phyloP scores from a whole-genome alignment of 1,140 invertebrate species.

The Lordiphosa collinella region DNA sequence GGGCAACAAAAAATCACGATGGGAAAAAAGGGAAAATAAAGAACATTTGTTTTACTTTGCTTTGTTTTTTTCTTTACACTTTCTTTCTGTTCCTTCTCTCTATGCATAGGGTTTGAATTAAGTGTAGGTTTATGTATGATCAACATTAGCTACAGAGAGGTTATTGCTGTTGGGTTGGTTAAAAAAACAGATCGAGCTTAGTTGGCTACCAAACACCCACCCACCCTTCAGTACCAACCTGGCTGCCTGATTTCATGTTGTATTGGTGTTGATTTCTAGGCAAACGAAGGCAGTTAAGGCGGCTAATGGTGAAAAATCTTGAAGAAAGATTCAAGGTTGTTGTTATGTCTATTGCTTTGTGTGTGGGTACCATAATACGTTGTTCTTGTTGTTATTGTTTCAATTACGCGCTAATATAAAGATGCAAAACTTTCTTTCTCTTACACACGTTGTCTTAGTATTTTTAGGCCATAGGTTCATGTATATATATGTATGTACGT shows the following conservation, averaged over 20 bases:
- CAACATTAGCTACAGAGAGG: slow-evolving; percentile 55
- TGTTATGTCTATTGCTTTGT: slow-evolving; percentile 9
- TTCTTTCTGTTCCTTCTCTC: slow-evolving; percentile 23
- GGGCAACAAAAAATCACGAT: slow-evolving; percentile 50
- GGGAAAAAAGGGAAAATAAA: slow-evolving; percentile 41
- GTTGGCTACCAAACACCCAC: no score
- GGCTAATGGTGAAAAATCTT: no score
- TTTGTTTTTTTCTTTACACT: slow-evolving; percentile 22
- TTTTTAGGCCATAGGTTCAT: slow-evolving; percentile 53
- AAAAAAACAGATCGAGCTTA: neutral
- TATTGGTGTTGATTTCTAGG: no score
- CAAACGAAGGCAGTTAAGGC: slow-evolving; percentile 10
- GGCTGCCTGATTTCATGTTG: no score
- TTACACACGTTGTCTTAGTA: slow-evolving; percentile 64
- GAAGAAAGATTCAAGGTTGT: slow-evolving; percentile 4
- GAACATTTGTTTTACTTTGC: slow-evolving; percentile 29
- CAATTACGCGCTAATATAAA: slow-evolving; percentile 73
- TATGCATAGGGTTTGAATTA: neutral
- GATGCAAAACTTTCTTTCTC: slow-evolving; percentile 73
- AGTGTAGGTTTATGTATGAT: neutral
- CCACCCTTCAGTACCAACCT: no score
- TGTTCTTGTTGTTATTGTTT: slow-evolving; percentile 31
- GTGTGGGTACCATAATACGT: slow-evolving; percentile 11
- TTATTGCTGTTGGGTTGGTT: slow-evolving; percentile 12
- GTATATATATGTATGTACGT: slow-evolving; percentile 18